A percentile compares a stretch with the other conserved stretches of the same genome.
Evolutionary conservation across 2,797 vertebrate genomes (phyloP).

Genomic region (Heterohyrax brucei): DNA sequence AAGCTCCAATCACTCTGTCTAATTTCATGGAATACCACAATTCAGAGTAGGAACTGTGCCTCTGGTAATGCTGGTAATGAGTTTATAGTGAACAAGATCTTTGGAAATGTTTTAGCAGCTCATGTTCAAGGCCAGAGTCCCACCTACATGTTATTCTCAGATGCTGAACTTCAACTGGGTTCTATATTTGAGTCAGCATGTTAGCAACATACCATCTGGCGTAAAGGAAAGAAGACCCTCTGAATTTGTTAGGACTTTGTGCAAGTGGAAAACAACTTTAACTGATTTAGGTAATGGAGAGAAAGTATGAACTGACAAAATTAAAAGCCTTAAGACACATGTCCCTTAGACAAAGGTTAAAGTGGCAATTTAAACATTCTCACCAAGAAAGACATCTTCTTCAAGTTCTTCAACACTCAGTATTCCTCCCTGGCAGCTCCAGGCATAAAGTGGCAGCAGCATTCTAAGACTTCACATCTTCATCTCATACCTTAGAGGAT

Average conservation of each 20-base stretch:
- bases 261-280: slow-evolving; percentile 3
- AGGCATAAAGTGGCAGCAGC: background rate
- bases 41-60: background rate
- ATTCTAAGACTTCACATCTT: background rate
- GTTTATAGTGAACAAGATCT: background rate
- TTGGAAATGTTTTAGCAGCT: slow-evolving; percentile 35
- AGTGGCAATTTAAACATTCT: background rate
- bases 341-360: background rate
- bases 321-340: background rate
- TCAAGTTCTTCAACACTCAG: background rate
- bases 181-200: background rate
- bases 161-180: background rate
- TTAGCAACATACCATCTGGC: background rate
- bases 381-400: background rate
- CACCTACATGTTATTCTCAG: background rate
- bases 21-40: background rate
- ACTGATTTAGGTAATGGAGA: slow-evolving; percentile 6
- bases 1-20: background rate
- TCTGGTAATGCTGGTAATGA: background rate
- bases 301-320: slow-evolving; percentile 15
- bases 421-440: background rate
- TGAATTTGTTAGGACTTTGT: slow-evolving; percentile 14
- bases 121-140: slow-evolving; percentile 43
- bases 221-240: background rate
- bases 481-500: no score